Evolutionary conservation across 2,113 vertebrate species (phyloP).

Genomic region (Neofelis nebulosa): DNA sequence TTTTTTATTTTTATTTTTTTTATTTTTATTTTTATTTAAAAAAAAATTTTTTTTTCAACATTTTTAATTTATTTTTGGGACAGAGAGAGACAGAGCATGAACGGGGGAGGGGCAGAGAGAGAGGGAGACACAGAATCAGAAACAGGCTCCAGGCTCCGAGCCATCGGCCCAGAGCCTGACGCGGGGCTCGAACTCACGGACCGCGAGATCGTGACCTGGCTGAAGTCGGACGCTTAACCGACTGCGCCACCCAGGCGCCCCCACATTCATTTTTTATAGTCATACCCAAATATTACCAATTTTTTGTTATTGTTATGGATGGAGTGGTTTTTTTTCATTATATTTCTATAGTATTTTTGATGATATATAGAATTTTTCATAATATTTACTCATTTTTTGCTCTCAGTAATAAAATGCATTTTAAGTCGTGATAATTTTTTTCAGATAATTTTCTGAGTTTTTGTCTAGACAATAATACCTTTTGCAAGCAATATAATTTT

Average conservation of each 20-base stretch:
- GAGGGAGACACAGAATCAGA: no score
- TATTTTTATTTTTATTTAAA: no score
- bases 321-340: neutral
- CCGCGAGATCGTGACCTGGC: no score
- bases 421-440: neutral
- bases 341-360: neutral
- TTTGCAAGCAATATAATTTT: conserved; percentile 35
- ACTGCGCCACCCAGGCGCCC: no score
- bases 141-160: no score
- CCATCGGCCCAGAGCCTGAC: no score
- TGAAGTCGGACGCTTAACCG: no score
- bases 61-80: no score
- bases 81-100: no score
- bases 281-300: neutral
- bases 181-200: no score
- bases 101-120: no score
- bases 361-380: neutral
- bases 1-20: conserved; percentile 4
- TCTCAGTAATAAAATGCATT: neutral
- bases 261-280: neutral
- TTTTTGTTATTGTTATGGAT: neutral
- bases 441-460: neutral
- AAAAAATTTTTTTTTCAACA: no score
- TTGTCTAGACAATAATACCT: neutral
- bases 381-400: neutral